Base-by-base conservation (phyloP, 2,888 invertebrate species). In the Acronicta alni region DNA sequence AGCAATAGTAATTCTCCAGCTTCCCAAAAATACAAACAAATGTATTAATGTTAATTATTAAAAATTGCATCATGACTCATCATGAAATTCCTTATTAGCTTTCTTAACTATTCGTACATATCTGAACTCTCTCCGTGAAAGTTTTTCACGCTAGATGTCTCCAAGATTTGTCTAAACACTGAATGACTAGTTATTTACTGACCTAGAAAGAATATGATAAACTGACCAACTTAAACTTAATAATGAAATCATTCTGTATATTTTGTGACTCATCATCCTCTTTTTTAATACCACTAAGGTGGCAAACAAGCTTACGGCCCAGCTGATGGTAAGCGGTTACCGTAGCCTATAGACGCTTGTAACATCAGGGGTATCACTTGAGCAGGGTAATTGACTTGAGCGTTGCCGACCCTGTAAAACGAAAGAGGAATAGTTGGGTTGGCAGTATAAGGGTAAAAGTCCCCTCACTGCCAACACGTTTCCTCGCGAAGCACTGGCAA, bases 61-160 rank as follows among this genome's bases (percentile, higher is more conserved):
- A 41, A 39, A 16, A 8, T 12, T 16, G 7, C 23, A 15, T 44
- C 30, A 37, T 56, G 46, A 52, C 39, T 57, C 15, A 26, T 6
- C 39, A 39, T 6, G 41, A 51, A 30, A 3, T 17, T 5, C 5
- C 23, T 30, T 16, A 42, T 67, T 61, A 57, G 63, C 65, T 69
- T 59, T 67, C 58, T 52, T 18, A 14, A 35, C 14, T 10, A 45
- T 12, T 7, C 3, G 7, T n/a, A n/a, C n/a, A n/a, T 17, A 12
- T 44, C 14, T 14, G 39, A 54, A 67, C 77, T 80, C 77, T 78
- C 78, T 75, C 67, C 57, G 58, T 54, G 81, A 81, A 80, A 81
- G 82, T 77, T 67, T 23, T 37, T 32, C 55, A 52, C 35, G 16
- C 57, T 38, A 18, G 30, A 26, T 38, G 32, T 41, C 43, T 55